Evolutionary conservation across 2,888 invertebrate genomes (phyloP).

Genomic region (Brachylomia viminalis): DNA sequence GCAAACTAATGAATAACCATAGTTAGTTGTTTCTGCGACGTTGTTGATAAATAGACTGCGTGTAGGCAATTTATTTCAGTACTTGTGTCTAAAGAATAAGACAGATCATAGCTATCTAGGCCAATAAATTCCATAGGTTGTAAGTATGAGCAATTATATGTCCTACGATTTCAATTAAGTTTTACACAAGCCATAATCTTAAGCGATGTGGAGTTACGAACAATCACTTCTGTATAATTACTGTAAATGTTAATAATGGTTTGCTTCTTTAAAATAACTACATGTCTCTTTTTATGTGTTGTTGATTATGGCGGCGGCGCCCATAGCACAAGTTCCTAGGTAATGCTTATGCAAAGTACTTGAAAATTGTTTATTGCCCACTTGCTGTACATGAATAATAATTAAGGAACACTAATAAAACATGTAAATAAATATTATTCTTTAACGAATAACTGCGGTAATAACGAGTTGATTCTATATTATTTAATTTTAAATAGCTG

Average conservation of each 20-base stretch:
- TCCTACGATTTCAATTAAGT: conserved; percentile 62
- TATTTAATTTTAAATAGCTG: conserved; percentile 20
- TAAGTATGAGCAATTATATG: conserved; percentile 59
- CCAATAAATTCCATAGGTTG: conserved; percentile 54
- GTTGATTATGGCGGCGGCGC: conserved; percentile 54
- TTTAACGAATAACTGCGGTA: conserved; percentile 13
- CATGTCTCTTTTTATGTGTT: conserved; percentile 59
- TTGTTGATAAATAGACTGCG: conserved; percentile 71
- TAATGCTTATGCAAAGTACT: conserved; percentile 49
- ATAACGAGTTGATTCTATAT: conserved; percentile 9
- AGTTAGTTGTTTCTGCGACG: conserved; percentile 68
- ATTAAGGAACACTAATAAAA: conserved; percentile 50
- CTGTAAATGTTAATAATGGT: conserved; percentile 59
- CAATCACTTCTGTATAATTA: conserved; percentile 59
- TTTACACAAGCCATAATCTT: conserved; percentile 63
- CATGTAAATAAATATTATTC: conserved; percentile 29
- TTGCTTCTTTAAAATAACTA: conserved; percentile 66
- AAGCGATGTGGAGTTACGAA: conserved; percentile 62
- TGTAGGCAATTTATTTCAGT: conserved; percentile 68
- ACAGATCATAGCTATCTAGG: conserved; percentile 50
- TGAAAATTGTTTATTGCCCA: conserved; percentile 50
- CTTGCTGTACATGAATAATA: conserved; percentile 39
- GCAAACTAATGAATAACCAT: conserved; percentile 75
- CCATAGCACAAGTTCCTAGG: conserved; percentile 31
- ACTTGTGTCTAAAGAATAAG: conserved; percentile 64